phyloP scores from a whole-genome alignment of 1,140 invertebrate genomes.

The Hermatobates lingyangjiaoensis region DNA sequence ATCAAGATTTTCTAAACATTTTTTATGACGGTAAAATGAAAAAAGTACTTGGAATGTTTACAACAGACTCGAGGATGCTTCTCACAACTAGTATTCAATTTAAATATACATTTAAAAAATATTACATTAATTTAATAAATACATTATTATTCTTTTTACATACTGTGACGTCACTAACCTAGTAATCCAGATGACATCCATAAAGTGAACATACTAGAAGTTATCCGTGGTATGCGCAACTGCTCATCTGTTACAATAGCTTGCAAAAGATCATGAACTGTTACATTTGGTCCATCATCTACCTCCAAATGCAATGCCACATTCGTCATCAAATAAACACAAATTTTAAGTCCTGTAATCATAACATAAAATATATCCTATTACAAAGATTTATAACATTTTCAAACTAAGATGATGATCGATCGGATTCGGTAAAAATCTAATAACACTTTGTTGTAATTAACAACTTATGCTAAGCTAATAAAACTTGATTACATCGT shows the following conservation, averaged over 20 bases:
- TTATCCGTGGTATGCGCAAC: slow-evolving; percentile 31
- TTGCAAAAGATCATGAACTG: slow-evolving; percentile 30
- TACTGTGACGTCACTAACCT: slow-evolving; percentile 24
- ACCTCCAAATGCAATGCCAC: slow-evolving; percentile 47
- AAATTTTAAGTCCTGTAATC: slow-evolving; percentile 21
- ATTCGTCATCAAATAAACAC: slow-evolving; percentile 44
- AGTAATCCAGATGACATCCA: slow-evolving; percentile 45
- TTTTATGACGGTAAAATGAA: too few relatives aligned
- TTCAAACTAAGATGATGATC: background rate
- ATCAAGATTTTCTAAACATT: too few relatives aligned
- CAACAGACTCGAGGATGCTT: too few relatives aligned
- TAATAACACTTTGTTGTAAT: background rate
- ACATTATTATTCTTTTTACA: too few relatives aligned
- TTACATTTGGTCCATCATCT: slow-evolving; percentile 33
- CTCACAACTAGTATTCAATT: too few relatives aligned
- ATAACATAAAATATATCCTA: background rate
- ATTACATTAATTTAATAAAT: too few relatives aligned
- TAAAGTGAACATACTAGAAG: slow-evolving; percentile 37
- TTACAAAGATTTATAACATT: background rate
- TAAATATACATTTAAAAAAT: too few relatives aligned
- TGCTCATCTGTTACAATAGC: slow-evolving; percentile 33
- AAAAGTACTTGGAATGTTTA: too few relatives aligned
- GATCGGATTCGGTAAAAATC: background rate
- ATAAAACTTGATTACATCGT: background rate
- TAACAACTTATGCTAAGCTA: background rate